Percentiles rank a stretch among this genome's conserved stretches.
These are phyloP conservation scores for Xenopus borealis DNA, from an alignment of 2,113 vertebrate species.

Conservation along the genomic window DNA sequence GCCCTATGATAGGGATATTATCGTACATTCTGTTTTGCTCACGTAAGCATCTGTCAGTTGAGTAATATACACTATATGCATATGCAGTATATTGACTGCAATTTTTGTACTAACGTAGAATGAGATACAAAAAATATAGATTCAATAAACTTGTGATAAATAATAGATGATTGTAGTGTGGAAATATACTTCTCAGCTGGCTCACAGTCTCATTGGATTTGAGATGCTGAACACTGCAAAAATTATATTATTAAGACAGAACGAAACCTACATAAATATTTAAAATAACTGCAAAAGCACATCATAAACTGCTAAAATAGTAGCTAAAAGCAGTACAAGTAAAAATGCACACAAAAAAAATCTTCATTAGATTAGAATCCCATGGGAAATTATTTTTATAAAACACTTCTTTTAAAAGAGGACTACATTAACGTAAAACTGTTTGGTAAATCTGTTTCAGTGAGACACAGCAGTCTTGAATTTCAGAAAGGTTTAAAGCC, in stretches of 20 bases:
- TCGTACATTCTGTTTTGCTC: no score
- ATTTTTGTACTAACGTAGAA: no score
- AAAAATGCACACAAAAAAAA: neutral
- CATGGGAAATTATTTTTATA: constrained; percentile 34
- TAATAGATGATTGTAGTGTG: constrained; percentile 27
- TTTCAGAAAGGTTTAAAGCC: constrained; percentile 33
- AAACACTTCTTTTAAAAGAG: constrained; percentile 22
- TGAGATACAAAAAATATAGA: no score
- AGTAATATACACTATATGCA: no score
- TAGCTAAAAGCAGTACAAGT: constrained; percentile 24
- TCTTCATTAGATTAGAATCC: constrained; percentile 32
- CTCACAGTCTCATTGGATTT: constrained; percentile 9
- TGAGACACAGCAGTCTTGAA: constrained; percentile 34
- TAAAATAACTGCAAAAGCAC: constrained; percentile 19
- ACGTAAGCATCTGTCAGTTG: no score
- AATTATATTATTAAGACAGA: constrained; percentile 36
- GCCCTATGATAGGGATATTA: no score
- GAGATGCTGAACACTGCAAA: constrained; percentile 18
- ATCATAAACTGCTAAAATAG: constrained; percentile 24
- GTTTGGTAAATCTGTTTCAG: constrained; percentile 20
- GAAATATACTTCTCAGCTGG: neutral
- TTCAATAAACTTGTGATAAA: constrained; percentile 41
- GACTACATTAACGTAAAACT: constrained; percentile 37
- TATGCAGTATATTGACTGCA: no score
- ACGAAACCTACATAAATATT: constrained; percentile 7